phyloP scores from a whole-genome alignment of 2,888 invertebrate species.

The Catotricha subobsoleta region DNA sequence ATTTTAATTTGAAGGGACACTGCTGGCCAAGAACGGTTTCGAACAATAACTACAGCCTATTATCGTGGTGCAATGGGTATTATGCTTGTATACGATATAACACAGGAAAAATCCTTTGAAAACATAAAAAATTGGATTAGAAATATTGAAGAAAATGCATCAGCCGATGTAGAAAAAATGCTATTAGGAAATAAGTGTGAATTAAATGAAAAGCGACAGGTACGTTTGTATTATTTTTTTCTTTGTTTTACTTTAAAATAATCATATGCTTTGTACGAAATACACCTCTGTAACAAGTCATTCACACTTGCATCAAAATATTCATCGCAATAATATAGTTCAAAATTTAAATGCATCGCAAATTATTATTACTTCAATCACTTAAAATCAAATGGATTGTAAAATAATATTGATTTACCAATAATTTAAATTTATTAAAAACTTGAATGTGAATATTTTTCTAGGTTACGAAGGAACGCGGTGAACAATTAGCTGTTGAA shows the following conservation, averaged over 20 bases:
- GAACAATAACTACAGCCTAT: conserved; percentile 99
- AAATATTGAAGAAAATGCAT: conserved; percentile 98
- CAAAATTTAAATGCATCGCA: background rate
- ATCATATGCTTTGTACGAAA: background rate
- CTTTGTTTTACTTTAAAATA: background rate
- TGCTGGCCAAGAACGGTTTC: conserved; percentile 95
- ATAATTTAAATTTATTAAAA: background rate
- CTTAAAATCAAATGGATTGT: background rate
- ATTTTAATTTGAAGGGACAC: conserved; percentile 61
- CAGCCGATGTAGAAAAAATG: conserved; percentile 98
- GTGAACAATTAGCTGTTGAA: conserved; percentile 92
- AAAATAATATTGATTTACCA: background rate
- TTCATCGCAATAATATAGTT: background rate
- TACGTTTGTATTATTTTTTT: conserved; percentile 17
- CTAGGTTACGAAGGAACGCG: conserved; percentile 82
- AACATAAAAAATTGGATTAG: conserved; percentile 99
- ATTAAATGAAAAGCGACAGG: conserved; percentile 85
- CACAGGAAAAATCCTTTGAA: conserved; percentile 97
- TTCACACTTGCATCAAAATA: too few species aligned
- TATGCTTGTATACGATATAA: conserved; percentile 98
- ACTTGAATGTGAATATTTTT: background rate
- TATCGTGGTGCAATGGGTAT: conserved; percentile 99
- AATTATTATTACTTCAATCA: background rate
- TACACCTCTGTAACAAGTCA: too few species aligned
- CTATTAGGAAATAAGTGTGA: conserved; percentile 98